phyloP scores from a whole-genome alignment of 1,140 invertebrate species.

The Aphis craccivora region DNA sequence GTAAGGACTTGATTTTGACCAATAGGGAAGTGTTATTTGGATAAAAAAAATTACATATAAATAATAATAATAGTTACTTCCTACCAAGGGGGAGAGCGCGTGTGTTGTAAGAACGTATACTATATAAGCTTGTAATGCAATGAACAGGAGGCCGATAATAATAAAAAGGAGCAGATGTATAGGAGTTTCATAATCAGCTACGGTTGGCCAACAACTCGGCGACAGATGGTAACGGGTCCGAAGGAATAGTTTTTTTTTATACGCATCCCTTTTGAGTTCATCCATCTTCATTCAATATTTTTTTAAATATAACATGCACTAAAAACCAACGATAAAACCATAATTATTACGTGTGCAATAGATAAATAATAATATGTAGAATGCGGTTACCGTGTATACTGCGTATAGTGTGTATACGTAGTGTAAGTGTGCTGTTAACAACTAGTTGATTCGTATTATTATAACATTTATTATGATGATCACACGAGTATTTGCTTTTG shows the following conservation, averaged over 20 bases:
- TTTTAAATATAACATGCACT: conserved; percentile 13
- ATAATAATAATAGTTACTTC: conserved; percentile 45
- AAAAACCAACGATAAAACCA: not conserved
- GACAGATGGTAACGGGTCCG: conserved; percentile 53
- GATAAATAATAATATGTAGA: not conserved
- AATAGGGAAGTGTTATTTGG: conserved; percentile 47
- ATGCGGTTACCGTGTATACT: not conserved
- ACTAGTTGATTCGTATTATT: conserved; percentile 19
- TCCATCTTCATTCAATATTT: conserved; percentile 51
- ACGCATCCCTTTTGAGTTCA: conserved; percentile 10
- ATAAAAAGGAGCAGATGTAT: conserved; percentile 58
- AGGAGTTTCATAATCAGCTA: conserved; percentile 56
- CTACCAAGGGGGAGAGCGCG: conserved; percentile 32
- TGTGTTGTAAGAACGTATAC: conserved; percentile 50
- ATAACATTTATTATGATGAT: not conserved
- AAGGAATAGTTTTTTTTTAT: conserved; percentile 51
- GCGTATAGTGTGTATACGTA: not conserved
- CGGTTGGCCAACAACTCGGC: conserved; percentile 55
- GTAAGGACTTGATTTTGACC: conserved; percentile 26
- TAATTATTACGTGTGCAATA: not conserved
- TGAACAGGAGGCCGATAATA: conserved; percentile 52
- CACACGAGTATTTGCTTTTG: conserved; percentile 40
- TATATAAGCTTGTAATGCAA: conserved; percentile 45
- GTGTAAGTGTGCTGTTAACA: not conserved
- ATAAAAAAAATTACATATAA: conserved; percentile 20